These are phyloP conservation scores for Octomys mimax DNA, from an alignment of 2,797 vertebrate species.

Conservation along the genomic window DNA sequence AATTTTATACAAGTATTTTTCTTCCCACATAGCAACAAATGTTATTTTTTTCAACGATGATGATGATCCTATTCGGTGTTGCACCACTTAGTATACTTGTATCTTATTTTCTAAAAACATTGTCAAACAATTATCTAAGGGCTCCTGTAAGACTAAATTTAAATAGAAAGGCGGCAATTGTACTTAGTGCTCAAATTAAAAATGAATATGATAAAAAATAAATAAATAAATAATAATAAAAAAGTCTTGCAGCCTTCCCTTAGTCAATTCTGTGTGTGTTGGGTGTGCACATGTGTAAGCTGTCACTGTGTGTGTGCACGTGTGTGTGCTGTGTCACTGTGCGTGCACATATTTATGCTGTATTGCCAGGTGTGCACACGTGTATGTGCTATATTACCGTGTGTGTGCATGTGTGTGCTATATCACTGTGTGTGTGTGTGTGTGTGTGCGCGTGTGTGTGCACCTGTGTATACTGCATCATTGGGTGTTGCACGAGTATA, in stretches of 20 bases:
- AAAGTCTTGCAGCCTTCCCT: too few relatives aligned
- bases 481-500: too few relatives aligned
- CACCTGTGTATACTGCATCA: background rate
- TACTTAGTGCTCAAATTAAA: conserved; percentile 33
- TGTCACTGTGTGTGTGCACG: too few relatives aligned
- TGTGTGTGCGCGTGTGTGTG: too few relatives aligned
- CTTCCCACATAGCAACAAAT: background rate
- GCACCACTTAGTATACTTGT: background rate
- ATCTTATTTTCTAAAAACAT: background rate
- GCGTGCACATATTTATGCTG: too few relatives aligned
- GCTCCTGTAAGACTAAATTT: background rate
- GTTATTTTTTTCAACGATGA: conserved; percentile 14
- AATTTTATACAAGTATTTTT: conserved; percentile 25
- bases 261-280: too few relatives aligned
- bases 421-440: too few relatives aligned
- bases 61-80: background rate
- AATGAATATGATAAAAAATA: background rate
- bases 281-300: background rate
- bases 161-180: background rate
- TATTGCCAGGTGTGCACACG: too few relatives aligned
- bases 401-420: too few relatives aligned
- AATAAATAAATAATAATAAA: too few relatives aligned
- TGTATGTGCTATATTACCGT: too few relatives aligned
- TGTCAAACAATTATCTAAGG: conserved; percentile 5
- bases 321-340: too few relatives aligned